Evolutionary conservation across 64 coral and sea anemone genomes (phyloP).

Genomic region (Platygyra sinensis): DNA sequence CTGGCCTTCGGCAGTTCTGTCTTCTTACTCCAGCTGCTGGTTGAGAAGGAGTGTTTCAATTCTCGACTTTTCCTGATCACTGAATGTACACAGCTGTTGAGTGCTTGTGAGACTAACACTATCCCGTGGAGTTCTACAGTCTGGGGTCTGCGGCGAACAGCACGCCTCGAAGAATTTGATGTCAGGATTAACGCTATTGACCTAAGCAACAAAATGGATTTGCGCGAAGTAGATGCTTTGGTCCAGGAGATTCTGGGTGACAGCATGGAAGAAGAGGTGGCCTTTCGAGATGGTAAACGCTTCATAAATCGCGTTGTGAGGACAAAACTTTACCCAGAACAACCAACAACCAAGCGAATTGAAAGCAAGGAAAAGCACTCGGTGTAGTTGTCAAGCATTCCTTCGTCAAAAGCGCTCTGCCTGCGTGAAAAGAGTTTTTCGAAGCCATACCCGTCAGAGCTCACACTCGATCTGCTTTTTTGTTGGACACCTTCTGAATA

Average conservation of each 20-base stretch:
- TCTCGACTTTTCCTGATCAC: slow-evolving; percentile 25
- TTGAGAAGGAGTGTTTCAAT: neutral
- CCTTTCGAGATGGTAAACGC: neutral
- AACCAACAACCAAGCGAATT: too few species aligned
- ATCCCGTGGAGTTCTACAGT: slow-evolving; percentile 53
- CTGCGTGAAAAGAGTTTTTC: neutral
- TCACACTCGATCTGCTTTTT: neutral
- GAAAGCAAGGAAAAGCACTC: neutral
- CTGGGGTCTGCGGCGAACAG: slow-evolving; percentile 53
- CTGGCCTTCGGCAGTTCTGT: slow-evolving; percentile 34
- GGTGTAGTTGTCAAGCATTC: neutral
- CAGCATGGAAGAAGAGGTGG: slow-evolving; percentile 26
- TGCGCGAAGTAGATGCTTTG: neutral
- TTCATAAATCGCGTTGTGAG: slow-evolving; percentile 27
- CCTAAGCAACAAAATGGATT: neutral
- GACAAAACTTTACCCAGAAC: neutral
- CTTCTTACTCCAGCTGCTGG: slow-evolving; percentile 5
- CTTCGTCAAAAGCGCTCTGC: neutral
- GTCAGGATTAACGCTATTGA: slow-evolving; percentile 12
- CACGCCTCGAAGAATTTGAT: neutral
- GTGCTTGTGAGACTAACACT: neutral
- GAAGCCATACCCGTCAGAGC: neutral
- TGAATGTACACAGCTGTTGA: neutral
- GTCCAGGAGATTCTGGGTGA: neutral
- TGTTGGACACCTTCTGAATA: slow-evolving; percentile 22